These are phyloP conservation scores for Rhinichthys klamathensis DNA, from an alignment of 2,113 vertebrate genomes.

Conservation along the genomic window DNA sequence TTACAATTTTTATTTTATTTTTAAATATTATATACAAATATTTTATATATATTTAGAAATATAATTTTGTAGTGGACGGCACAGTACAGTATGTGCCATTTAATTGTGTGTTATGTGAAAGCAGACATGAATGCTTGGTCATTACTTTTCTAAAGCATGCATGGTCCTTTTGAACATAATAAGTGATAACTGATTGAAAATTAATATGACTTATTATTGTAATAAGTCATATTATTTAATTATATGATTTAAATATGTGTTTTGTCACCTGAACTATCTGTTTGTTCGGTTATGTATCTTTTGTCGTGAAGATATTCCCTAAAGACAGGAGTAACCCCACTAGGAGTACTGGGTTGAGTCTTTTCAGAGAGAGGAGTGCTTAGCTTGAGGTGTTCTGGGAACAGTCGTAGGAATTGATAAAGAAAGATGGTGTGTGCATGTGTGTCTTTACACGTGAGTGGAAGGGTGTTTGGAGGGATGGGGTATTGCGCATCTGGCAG, in stretches of 20 bases:
- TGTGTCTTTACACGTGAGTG: constrained; percentile 13
- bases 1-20: not conserved
- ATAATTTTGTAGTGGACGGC: not conserved
- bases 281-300: not conserved
- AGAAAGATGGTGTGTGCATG: not conserved
- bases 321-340: not conserved
- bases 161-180: not conserved
- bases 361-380: not conserved
- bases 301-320: not conserved
- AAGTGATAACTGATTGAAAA: not conserved
- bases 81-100: not conserved
- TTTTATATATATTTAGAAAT: not conserved
- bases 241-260: not conserved
- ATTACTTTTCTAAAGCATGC: not conserved
- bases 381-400: not conserved
- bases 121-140: not conserved
- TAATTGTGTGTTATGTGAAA: not conserved
- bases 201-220: not conserved
- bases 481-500: constrained; percentile 32
- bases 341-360: not conserved
- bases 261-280: not conserved
- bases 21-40: not conserved
- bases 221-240: no score
- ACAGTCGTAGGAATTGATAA: not conserved
- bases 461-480: constrained; percentile 16